Conservation (phyloP, 2,113 vertebrate species). For the Rhynchomys soricoides region DNA sequence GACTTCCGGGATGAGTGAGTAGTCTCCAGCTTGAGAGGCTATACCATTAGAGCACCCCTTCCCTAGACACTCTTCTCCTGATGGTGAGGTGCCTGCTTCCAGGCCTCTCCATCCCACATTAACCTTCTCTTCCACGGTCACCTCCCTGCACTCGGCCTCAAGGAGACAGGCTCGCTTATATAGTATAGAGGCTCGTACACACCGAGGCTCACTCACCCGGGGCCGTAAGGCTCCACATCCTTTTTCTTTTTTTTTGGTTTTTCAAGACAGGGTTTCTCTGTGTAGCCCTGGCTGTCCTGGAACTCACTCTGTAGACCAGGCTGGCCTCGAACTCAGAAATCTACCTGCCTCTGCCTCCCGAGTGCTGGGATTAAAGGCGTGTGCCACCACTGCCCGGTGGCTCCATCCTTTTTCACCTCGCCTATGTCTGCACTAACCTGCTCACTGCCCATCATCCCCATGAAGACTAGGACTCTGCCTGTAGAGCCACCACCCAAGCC, state of each 20-base stretch:
- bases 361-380: too few species aligned
- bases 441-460: too few species aligned
- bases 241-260: too few species aligned
- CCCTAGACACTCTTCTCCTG: background rate
- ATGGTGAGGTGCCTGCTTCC: background rate
- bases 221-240: background rate
- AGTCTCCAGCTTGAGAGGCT: background rate
- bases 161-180: too few species aligned
- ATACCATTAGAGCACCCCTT: accelerated
- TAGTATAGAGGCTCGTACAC: too few species aligned
- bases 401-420: background rate
- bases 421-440: background rate
- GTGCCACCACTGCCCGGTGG: too few species aligned
- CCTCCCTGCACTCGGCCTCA: too few species aligned
- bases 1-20: background rate
- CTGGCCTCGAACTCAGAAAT: too few species aligned
- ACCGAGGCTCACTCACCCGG: background rate
- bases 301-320: too few species aligned
- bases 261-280: too few species aligned
- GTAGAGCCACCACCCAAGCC: background rate
- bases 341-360: too few species aligned
- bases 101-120: accelerated
- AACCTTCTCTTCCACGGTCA: accelerated
- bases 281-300: too few species aligned
- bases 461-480: background rate